A percentile compares a stretch with the other conserved stretches of the same genome.
Evolutionary conservation across 64 coral and sea anemone species (phyloP).

Genomic region (Anthopleura sola): DNA sequence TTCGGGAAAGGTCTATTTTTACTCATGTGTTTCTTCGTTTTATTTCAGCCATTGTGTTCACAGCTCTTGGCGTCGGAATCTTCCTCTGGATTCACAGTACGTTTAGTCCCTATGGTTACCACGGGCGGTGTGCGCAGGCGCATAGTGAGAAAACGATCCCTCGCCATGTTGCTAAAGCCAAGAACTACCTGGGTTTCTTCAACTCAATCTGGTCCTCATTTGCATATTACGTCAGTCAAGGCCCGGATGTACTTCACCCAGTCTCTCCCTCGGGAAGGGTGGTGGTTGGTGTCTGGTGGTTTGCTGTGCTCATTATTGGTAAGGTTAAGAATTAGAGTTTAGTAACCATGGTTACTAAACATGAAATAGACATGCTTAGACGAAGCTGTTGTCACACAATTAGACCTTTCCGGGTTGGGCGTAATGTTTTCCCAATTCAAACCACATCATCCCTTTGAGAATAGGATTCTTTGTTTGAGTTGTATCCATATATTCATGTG

Average conservation of each 20-base stretch:
- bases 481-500: too few species aligned
- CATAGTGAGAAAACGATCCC: slow-evolving; percentile 11
- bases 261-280: slow-evolving; percentile 67
- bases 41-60: slow-evolving; percentile 45
- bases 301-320: slow-evolving; percentile 75
- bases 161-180: slow-evolving; percentile 28
- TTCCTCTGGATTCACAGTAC: slow-evolving; percentile 68
- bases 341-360: too few species aligned
- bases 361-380: too few species aligned
- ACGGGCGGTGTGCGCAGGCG: slow-evolving; percentile 58
- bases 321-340: background rate
- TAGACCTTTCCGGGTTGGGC: too few species aligned
- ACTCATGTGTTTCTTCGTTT: background rate
- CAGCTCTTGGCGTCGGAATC: slow-evolving; percentile 47
- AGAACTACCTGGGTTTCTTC: slow-evolving; percentile 43
- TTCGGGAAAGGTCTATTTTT: too few species aligned
- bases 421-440: too few species aligned
- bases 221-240: slow-evolving; percentile 82
- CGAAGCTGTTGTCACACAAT: too few species aligned
- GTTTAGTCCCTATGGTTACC: slow-evolving; percentile 70
- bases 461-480: too few species aligned
- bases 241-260: slow-evolving; percentile 72
- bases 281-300: slow-evolving; percentile 72
- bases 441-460: too few species aligned
- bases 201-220: slow-evolving; percentile 81